These are phyloP conservation scores for Vulpes ferrilata DNA, from an alignment of 2,113 vertebrate genomes.

Conservation along the genomic window DNA sequence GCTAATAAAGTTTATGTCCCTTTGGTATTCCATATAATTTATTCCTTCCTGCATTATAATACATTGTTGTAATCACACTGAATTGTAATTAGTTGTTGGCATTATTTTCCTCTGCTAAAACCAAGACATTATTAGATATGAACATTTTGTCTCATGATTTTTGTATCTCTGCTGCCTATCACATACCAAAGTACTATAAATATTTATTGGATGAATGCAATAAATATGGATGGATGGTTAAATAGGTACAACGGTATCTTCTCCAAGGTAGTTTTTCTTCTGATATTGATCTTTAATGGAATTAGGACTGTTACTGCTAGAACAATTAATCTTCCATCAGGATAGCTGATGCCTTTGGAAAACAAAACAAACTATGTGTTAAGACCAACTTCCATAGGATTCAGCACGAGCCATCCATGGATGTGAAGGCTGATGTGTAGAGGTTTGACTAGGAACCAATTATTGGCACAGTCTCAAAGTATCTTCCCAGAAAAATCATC, in stretches of 20 bases:
- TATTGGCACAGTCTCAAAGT: not conserved
- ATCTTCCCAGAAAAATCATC: not conserved
- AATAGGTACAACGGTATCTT: not conserved
- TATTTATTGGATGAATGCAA: not conserved
- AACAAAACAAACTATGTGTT: not conserved
- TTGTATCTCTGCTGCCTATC: not conserved
- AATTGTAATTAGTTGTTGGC: not conserved
- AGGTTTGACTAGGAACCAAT: constrained; percentile 35
- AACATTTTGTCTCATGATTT: not conserved
- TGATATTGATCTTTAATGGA: not conserved
- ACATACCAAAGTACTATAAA: not conserved
- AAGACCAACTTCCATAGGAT: not conserved
- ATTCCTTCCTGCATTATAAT: not conserved
- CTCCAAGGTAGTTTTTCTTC: not conserved
- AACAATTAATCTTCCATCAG: not conserved
- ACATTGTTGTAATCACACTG: not conserved
- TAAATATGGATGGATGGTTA: not conserved
- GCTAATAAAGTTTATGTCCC: not conserved
- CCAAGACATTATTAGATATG: not conserved
- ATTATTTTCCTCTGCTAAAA: not conserved
- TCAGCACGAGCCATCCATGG: not conserved
- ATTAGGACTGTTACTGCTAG: not conserved
- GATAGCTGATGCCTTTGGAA: not conserved
- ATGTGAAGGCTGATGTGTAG: not conserved
- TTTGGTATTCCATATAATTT: not conserved